These are phyloP conservation scores for Oscheius myriophilus DNA, from an alignment of 2,888 invertebrate genomes.

Conservation along the genomic window DNA sequence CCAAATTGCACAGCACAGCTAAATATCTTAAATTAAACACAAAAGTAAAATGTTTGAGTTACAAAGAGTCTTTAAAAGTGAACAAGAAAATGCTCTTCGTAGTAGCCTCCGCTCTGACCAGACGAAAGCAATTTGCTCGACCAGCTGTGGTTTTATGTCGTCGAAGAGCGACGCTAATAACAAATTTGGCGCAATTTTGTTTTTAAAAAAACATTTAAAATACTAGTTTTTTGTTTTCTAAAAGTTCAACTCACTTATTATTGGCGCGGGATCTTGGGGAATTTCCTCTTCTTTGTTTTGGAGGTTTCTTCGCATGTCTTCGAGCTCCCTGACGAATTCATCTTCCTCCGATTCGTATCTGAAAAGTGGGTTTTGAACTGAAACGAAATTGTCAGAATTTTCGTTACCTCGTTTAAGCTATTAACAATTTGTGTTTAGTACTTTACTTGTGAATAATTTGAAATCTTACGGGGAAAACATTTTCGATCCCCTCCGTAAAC, in stretches of 20 bases:
- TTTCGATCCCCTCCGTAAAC: too few species aligned
- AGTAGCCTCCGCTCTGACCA: background rate
- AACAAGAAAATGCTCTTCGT: background rate
- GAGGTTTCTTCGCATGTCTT: constrained; percentile 56
- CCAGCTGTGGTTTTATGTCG: constrained; percentile 10
- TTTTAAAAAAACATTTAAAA: too few species aligned
- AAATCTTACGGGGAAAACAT: too few species aligned
- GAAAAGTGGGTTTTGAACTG: background rate
- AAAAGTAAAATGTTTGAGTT: too few species aligned
- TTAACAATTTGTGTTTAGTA: too few species aligned
- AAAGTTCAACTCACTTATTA: constrained; percentile 29
- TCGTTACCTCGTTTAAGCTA: too few species aligned
- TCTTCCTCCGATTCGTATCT: constrained; percentile 69
- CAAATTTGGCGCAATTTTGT: too few species aligned
- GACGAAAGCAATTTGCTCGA: constrained; percentile 11
- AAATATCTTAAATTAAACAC: too few species aligned
- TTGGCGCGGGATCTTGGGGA: constrained; percentile 44
- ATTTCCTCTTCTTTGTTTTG: constrained; percentile 32
- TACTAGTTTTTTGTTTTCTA: background rate
- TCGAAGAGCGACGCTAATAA: too few species aligned
- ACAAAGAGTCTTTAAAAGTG: too few species aligned
- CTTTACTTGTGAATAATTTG: too few species aligned
- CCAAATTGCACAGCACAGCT: constrained; percentile 67
- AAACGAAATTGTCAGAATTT: too few species aligned
- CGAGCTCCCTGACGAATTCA: constrained; percentile 66